Percentiles rank a stretch among this genome's conserved stretches.
Conservation (phyloP, 1,140 invertebrate genomes). For the Pogonus chalceus region DNA sequence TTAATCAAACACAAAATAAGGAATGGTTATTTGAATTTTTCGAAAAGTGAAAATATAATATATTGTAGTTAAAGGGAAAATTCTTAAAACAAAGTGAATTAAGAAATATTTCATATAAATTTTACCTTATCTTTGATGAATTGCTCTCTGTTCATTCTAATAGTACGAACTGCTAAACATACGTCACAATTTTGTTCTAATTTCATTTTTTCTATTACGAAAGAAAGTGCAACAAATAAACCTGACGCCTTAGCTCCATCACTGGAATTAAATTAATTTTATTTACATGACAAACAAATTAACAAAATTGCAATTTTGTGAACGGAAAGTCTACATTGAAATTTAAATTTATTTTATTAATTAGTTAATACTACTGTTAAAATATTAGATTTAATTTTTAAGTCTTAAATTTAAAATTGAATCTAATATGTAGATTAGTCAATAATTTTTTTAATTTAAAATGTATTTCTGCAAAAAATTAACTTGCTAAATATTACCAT, state of each 20-base stretch:
- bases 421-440: too few relatives aligned
- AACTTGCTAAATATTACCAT: too few relatives aligned
- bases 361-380: too few relatives aligned
- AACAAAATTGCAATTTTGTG: too few relatives aligned
- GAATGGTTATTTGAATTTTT: background rate
- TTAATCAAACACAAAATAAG: background rate
- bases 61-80: background rate
- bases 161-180: slow-evolving; percentile 28
- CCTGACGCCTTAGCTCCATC: slow-evolving; percentile 32
- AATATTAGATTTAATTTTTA: too few relatives aligned
- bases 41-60: background rate
- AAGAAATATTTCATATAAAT: slow-evolving; percentile 1
- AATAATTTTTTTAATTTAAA: too few relatives aligned
- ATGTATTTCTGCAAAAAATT: too few relatives aligned
- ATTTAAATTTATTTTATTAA: too few relatives aligned
- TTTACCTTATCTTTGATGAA: slow-evolving; percentile 27
- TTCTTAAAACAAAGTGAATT: background rate
- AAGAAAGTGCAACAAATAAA: slow-evolving; percentile 28
- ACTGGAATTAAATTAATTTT: slow-evolving; percentile 18
- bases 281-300: background rate
- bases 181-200: slow-evolving; percentile 34
- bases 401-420: too few relatives aligned
- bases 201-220: slow-evolving; percentile 35
- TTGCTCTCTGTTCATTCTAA: slow-evolving; percentile 28
- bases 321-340: too few relatives aligned